Percentiles rank a stretch among this genome's conserved stretches.
Conservation (phyloP, 2,797 vertebrate genomes). For the Percopsis omiscomaycus region DNA sequence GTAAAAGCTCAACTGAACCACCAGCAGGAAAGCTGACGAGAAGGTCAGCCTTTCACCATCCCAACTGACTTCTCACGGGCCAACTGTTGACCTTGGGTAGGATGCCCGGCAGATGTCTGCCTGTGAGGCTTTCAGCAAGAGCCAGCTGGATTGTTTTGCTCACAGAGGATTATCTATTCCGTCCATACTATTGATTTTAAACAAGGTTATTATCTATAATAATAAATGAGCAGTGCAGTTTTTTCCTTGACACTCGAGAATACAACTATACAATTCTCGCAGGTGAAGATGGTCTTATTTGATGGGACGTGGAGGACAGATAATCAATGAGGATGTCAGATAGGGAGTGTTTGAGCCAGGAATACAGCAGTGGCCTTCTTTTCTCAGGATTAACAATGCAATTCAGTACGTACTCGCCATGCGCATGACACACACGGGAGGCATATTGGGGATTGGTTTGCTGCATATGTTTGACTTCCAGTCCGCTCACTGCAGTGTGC, state of each 20-base stretch:
- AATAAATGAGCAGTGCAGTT: slow-evolving; percentile 30
- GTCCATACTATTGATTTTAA: slow-evolving; percentile 38
- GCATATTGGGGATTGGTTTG: slow-evolving; percentile 30
- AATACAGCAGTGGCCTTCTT: slow-evolving; percentile 33
- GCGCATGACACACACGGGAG: slow-evolving; percentile 33
- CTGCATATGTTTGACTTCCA: slow-evolving; percentile 38
- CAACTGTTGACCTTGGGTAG: slow-evolving; percentile 58
- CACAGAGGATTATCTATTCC: slow-evolving; percentile 17
- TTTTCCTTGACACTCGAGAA: slow-evolving; percentile 22
- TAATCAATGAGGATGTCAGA: slow-evolving; percentile 46
- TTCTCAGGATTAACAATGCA: slow-evolving; percentile 5
- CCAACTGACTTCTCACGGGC: slow-evolving; percentile 54
- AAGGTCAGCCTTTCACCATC: slow-evolving; percentile 58
- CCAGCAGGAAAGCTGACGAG: slow-evolving; percentile 50
- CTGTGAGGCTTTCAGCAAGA: slow-evolving; percentile 16
- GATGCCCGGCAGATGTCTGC: slow-evolving; percentile 48
- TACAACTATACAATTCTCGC: slow-evolving; percentile 5
- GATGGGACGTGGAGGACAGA: slow-evolving; percentile 11
- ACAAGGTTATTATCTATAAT: slow-evolving; percentile 18
- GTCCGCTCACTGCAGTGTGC: slow-evolving; percentile 42
- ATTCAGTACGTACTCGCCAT: slow-evolving; percentile 19
- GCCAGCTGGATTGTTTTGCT: slow-evolving; percentile 11
- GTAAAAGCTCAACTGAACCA: slow-evolving; percentile 47
- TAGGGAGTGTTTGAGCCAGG: slow-evolving; percentile 12
- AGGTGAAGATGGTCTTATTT: slow-evolving; percentile 24